phyloP scores from a whole-genome alignment of 1,140 invertebrate genomes.

The Lordiphosa mommai region DNA sequence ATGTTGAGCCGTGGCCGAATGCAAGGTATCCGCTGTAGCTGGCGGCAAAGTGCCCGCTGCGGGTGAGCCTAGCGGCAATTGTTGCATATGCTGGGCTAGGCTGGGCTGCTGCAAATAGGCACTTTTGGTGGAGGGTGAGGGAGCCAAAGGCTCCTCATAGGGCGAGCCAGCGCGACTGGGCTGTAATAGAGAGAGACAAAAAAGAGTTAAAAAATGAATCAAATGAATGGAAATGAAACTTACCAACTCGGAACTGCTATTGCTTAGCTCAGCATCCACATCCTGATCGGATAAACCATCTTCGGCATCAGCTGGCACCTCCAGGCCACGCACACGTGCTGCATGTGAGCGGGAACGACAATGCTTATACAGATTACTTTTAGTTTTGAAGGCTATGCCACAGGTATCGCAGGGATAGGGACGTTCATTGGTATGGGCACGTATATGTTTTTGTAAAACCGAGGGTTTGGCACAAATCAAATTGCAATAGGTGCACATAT shows the following conservation, averaged over 20 bases:
- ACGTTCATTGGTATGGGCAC: conserved; percentile 94
- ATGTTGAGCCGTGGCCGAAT: conserved; percentile 56
- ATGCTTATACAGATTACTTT: conserved; percentile 96
- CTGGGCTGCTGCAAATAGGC: conserved; percentile 56
- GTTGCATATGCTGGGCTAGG: conserved; percentile 58
- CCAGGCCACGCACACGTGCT: conserved; percentile 84
- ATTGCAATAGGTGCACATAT: conserved; percentile 93
- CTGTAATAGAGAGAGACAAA: conserved; percentile 20
- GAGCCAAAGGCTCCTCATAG: conserved; percentile 58
- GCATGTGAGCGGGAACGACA: conserved; percentile 90
- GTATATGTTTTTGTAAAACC: conserved; percentile 95
- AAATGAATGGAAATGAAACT: conserved; percentile 4
- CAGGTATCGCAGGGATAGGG: conserved; percentile 94
- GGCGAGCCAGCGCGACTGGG: conserved; percentile 68
- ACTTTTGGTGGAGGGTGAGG: conserved; percentile 67
- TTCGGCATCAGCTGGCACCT: conserved; percentile 81
- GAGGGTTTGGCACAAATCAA: conserved; percentile 95
- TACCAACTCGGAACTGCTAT: conserved; percentile 75
- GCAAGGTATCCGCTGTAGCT: conserved; percentile 42
- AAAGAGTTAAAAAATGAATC: not conserved
- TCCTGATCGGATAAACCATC: conserved; percentile 82
- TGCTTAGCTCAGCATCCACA: conserved; percentile 67
- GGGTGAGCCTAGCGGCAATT: conserved; percentile 67
- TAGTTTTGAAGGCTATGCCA: conserved; percentile 96
- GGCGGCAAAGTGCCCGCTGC: conserved; percentile 71